Conservation (phyloP, 2,113 vertebrate genomes). For the Spilogale gracilis region DNA sequence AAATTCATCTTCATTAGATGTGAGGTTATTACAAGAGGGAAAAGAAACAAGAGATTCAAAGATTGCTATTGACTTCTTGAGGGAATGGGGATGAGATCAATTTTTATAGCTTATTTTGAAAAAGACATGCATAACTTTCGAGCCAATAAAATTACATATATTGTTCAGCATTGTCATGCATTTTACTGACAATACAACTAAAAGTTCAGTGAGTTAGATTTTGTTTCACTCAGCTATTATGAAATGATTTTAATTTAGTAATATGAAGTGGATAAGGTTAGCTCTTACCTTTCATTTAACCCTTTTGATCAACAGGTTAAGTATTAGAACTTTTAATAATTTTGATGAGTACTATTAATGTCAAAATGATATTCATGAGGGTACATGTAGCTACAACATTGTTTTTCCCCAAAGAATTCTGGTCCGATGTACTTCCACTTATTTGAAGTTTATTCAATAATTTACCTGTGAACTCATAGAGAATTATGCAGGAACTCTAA, state of each 20-base stretch:
- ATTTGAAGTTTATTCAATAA: slow-evolving; percentile 71
- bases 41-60: slow-evolving; percentile 72
- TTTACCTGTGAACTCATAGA: slow-evolving; percentile 70
- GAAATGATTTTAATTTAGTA: slow-evolving; percentile 47
- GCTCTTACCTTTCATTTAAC: slow-evolving; percentile 62
- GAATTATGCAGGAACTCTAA: slow-evolving; percentile 64
- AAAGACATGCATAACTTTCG: slow-evolving; percentile 69
- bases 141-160: slow-evolving; percentile 56
- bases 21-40: slow-evolving; percentile 60
- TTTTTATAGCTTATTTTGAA: slow-evolving; percentile 79
- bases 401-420: slow-evolving; percentile 23
- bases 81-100: slow-evolving; percentile 65
- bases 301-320: background rate
- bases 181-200: slow-evolving; percentile 67
- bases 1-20: slow-evolving; percentile 74
- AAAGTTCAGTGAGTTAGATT: slow-evolving; percentile 52
- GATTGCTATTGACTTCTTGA: slow-evolving; percentile 77
- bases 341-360: background rate
- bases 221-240: slow-evolving; percentile 55
- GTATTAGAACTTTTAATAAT: slow-evolving; percentile 47
- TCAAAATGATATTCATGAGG: background rate
- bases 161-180: slow-evolving; percentile 43
- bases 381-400: background rate
- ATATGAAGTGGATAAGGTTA: background rate
- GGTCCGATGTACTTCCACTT: slow-evolving; percentile 20